Evolutionary conservation across 2,888 invertebrate species (phyloP), one percentile per base, ranked within the genome.

Genomic region (Sinelater perroti): DNA sequence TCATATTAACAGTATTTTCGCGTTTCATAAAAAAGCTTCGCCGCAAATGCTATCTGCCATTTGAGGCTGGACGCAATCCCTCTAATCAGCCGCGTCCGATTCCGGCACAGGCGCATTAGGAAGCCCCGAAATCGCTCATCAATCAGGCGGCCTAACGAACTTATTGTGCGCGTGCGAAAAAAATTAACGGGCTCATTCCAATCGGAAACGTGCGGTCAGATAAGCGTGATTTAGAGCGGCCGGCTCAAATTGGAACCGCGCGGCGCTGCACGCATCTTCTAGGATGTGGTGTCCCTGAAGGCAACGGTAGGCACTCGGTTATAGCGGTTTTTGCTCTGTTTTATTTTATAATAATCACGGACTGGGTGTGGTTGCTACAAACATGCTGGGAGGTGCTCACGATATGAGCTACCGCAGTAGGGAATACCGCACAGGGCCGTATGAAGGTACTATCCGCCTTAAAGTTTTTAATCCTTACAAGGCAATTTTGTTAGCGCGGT

Each of bases 291-390:
- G 55, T 55, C 59, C 55, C 59, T 46, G 59, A 54, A 55, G 55
- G 59, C 59, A 44, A 56, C 61, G 49, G 60, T 53, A 56, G 59
- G 56, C 57, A 56, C 61, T 60, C 50, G 60, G 56, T 54, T 60
- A 61, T 65, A 65, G 65, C 65, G 65, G 65, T 65, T 61, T 65
- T 65, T 63, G 61, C 56, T 60, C 57, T 54, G 61, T 63, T 63
- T 61, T 65, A 63, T 63, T 63, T 63, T 65, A 61, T 65, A 65
- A 65, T 65, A 65, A 65, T 63, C 65, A 53, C 56, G 55, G 59
- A 59, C 60, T 68, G 68, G 68, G 68, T 68, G 68, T 68, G 68
- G 68, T 60, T 63, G 65, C 51, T 65, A 55, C 52, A 55, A 61
- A 61, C 63, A 64, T 59, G 65, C 65, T 65, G 65, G 64, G 61